Conservation (phyloP, 2,797 vertebrate species). For the Pseudocheirus occidentalis region DNA sequence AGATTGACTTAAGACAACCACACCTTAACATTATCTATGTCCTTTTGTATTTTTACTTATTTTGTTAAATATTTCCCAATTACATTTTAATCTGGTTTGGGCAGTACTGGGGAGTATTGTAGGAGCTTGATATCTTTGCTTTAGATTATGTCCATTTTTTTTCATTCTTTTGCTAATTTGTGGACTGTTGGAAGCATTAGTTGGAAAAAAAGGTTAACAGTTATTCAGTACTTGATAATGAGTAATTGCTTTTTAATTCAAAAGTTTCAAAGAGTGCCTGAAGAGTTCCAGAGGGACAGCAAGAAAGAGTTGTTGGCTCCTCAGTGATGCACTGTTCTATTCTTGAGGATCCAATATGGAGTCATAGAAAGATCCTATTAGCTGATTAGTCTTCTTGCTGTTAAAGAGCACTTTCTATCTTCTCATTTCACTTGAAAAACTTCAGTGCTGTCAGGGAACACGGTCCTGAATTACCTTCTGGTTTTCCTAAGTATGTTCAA, state of each 20-base stretch:
- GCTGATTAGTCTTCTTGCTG: background rate
- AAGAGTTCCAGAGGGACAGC: background rate
- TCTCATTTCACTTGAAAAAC: background rate
- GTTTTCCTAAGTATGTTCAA: conserved; percentile 19
- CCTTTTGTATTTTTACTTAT: background rate
- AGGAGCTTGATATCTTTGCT: background rate
- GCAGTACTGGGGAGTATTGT: background rate
- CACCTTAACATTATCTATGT: background rate
- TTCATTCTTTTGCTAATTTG: background rate
- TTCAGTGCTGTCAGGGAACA: conserved; percentile 5
- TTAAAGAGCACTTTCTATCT: conserved; percentile 35
- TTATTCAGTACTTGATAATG: background rate
- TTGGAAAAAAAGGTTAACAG: background rate
- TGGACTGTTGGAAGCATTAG: background rate
- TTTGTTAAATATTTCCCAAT: background rate
- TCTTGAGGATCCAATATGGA: conserved; percentile 15
- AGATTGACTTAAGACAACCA: background rate
- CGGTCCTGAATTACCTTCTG: background rate
- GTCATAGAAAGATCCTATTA: conserved; percentile 17
- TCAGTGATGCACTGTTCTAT: conserved; percentile 22
- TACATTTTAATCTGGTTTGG: background rate
- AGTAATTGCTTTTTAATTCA: background rate
- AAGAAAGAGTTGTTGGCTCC: conserved; percentile 5
- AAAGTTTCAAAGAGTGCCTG: background rate
- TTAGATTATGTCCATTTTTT: background rate